These are phyloP conservation scores for Harpagoxenus sublaevis DNA, from an alignment of 2,888 invertebrate genomes.

Conservation along the genomic window DNA sequence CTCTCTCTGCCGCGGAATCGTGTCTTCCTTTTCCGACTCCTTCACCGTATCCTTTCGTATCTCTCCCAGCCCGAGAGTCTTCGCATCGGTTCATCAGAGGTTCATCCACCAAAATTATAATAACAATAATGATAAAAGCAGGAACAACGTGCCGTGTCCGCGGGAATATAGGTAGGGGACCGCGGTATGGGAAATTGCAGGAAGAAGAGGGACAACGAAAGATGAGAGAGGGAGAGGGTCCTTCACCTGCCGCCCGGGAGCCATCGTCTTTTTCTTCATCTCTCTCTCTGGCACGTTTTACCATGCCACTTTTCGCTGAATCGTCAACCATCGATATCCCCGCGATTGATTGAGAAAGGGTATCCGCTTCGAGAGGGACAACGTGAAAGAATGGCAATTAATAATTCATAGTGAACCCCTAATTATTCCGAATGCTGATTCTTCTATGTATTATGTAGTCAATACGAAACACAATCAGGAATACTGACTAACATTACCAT, in stretches of 20 bases:
- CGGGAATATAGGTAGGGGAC: conserved; percentile 27
- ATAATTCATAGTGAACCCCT: conserved; percentile 26
- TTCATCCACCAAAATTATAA: conserved; percentile 80
- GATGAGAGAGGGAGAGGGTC: conserved; percentile 26
- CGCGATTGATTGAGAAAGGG: conserved; percentile 66
- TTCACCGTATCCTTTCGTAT: conserved; percentile 39
- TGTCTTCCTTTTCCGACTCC: conserved; percentile 39
- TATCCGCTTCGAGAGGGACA: neutral
- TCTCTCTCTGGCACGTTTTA: conserved; percentile 41
- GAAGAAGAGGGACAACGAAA: conserved; percentile 13
- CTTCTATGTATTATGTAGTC: neutral
- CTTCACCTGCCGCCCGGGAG: conserved; percentile 76
- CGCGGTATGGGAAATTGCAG: conserved; percentile 31
- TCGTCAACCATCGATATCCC: conserved; percentile 72
- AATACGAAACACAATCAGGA: neutral
- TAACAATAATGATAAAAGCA: conserved; percentile 80
- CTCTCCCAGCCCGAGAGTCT: conserved; percentile 42
- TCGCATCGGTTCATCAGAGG: conserved; percentile 78
- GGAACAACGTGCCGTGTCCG: conserved; percentile 68
- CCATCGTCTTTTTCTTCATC: conserved; percentile 65
- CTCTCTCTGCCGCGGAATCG: conserved; percentile 21
- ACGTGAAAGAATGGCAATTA: conserved; percentile 11
- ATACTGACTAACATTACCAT: neutral
- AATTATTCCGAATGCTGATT: conserved; percentile 32
- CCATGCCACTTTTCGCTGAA: conserved; percentile 58